phyloP scores from a whole-genome alignment of 2,797 vertebrate species.

The Austrolebias charrua region DNA sequence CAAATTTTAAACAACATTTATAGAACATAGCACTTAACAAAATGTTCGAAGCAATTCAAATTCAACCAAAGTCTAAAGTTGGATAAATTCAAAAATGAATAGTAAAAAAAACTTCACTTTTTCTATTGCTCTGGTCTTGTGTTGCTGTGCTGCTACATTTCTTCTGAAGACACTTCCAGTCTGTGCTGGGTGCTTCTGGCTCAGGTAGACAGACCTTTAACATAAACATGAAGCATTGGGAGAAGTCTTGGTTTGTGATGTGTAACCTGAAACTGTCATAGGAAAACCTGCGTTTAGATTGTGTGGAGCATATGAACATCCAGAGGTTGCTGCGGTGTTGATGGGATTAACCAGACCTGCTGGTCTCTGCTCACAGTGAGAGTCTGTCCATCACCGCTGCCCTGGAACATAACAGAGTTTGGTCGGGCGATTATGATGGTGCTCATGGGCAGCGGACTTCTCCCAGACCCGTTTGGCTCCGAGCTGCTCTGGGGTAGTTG shows the following conservation, averaged over 20 bases:
- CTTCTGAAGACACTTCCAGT: not conserved
- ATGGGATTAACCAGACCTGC: not conserved
- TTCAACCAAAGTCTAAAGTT: too few species aligned
- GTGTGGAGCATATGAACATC: not conserved
- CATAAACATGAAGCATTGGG: not conserved
- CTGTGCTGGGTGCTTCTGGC: not conserved
- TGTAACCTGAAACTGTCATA: not conserved
- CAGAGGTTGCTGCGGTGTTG: not conserved
- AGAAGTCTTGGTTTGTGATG: not conserved
- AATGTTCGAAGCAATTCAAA: too few species aligned
- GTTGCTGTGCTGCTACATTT: not conserved
- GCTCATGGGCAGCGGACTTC: not conserved
- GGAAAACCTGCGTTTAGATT: not conserved
- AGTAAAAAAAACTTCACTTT: too few species aligned
- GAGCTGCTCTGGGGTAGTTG: too few species aligned
- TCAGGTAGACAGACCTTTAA: too few species aligned
- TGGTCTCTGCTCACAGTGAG: not conserved
- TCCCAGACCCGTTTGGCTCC: not conserved
- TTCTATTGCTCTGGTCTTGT: too few species aligned
- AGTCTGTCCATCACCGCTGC: not conserved
- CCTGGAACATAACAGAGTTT: not conserved
- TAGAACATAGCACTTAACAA: too few species aligned
- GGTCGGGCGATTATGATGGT: conserved; percentile 1
- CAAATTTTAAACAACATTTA: too few species aligned
- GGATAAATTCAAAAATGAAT: too few species aligned